These are phyloP conservation scores for Plebejus melissa DNA, from an alignment of 2,888 invertebrate genomes.

Conservation along the genomic window DNA sequence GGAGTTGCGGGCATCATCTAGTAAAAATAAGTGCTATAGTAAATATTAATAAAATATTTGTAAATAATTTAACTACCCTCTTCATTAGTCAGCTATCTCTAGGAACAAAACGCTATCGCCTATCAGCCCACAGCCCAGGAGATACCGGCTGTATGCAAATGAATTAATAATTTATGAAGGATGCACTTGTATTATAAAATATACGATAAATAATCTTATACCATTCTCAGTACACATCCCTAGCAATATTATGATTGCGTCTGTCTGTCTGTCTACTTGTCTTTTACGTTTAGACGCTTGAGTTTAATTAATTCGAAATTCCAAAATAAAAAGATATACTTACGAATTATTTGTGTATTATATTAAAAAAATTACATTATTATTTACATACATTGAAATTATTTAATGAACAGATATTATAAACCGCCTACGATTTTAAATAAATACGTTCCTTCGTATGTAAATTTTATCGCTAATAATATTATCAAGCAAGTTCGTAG, in stretches of 20 bases:
- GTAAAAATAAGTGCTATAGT: background rate
- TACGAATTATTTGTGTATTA: no score
- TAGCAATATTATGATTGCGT: background rate
- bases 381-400: no score
- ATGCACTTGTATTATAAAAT: constrained; percentile 8
- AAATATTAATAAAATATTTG: no score
- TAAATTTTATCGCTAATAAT: constrained; percentile 6
- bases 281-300: background rate
- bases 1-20: background rate
- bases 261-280: background rate
- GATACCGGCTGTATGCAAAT: constrained; percentile 12
- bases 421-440: background rate
- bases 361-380: no score
- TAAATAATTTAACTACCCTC: background rate
- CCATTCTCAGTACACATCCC: background rate
- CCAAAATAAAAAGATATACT: no score
- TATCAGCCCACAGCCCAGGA: background rate
- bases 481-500: background rate
- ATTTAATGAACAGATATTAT: background rate
- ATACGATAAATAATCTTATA: background rate
- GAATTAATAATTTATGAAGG: constrained; percentile 13
- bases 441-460: background rate
- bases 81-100: background rate
- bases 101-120: constrained; percentile 6
- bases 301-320: no score